These are phyloP conservation scores for Meiosimyza decipiens DNA, from an alignment of 2,888 invertebrate species.

Conservation along the genomic window DNA sequence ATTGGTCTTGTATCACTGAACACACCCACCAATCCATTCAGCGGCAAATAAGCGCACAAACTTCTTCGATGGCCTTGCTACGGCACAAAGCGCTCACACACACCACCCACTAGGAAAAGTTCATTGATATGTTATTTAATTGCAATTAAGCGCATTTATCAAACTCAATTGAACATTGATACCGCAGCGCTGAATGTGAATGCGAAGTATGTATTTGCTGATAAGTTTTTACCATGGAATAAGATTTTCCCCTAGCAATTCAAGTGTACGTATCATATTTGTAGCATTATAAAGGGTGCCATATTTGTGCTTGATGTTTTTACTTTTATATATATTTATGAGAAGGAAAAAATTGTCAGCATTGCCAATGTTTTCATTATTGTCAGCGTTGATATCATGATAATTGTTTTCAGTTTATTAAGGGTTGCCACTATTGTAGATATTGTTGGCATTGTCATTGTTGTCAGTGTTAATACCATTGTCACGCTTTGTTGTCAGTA, in stretches of 20 bases:
- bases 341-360: too few species aligned
- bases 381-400: too few species aligned
- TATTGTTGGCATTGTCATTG: too few species aligned
- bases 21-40: not conserved
- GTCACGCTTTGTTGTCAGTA: too few species aligned
- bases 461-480: too few species aligned
- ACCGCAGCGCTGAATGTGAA: constrained; percentile 2
- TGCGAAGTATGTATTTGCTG: not conserved
- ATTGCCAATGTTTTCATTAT: too few species aligned
- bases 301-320: too few species aligned
- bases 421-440: too few species aligned
- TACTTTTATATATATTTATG: too few species aligned
- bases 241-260: not conserved
- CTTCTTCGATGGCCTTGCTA: constrained; percentile 2
- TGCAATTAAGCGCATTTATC: constrained; percentile 54
- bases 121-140: constrained; percentile 53
- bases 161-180: constrained; percentile 50
- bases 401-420: too few species aligned
- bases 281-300: not conserved
- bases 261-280: not conserved
- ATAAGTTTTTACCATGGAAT: constrained; percentile 3
- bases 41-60: constrained; percentile 23
- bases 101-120: constrained; percentile 37
- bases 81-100: constrained; percentile 22
- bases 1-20: not conserved